Base-by-base conservation (phyloP, 2,113 vertebrate species). In the Gavia stellata region DNA sequence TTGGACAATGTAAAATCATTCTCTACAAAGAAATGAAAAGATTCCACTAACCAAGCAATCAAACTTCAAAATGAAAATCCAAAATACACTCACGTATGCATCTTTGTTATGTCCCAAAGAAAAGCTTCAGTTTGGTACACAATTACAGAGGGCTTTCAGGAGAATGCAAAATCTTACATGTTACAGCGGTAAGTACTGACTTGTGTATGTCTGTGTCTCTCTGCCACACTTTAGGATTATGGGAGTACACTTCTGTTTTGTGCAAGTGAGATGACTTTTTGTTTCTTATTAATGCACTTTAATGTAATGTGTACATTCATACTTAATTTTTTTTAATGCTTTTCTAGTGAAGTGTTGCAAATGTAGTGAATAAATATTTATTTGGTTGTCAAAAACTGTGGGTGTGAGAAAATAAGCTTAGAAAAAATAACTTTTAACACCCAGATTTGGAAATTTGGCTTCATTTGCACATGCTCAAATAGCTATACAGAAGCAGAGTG, bases 361-460 rank as follows among this genome's bases (percentile, higher is more conserved):
- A 92, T 52, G 47, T 94, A 95, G 83, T 25, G 71, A 98, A 98
- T 98, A 98, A 96, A 97, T 96, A 94, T 83, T 72, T 90, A 86
- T 70, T 52, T 88, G 56, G 15, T 81, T 95, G 72, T 90, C 72
- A 86, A 77, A 85, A 92, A 44, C 56, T 36, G 62, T 63, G 65
- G 50, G 59, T 83, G 44, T 78, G 71, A 95, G 82, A 84, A 95
- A 91, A 81, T 68, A 80, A 83, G 67, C 65, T 40, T 81, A 77
- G 42, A 67, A 71, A 88, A 91, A 68, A 29, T 6, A 36, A 21
- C 24, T 33, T 33, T 56, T 28, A 82, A 56, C 52, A 90, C 25
- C 24, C 31, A 29, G 12, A 28, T 71, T 78, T 70, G 28, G 82
- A 78, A 58, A 59, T 17, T 42, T 0, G 38, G n/a, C 34, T 80